Conservation (phyloP, 2,888 invertebrate genomes). For the Parthenolecanium corni region DNA sequence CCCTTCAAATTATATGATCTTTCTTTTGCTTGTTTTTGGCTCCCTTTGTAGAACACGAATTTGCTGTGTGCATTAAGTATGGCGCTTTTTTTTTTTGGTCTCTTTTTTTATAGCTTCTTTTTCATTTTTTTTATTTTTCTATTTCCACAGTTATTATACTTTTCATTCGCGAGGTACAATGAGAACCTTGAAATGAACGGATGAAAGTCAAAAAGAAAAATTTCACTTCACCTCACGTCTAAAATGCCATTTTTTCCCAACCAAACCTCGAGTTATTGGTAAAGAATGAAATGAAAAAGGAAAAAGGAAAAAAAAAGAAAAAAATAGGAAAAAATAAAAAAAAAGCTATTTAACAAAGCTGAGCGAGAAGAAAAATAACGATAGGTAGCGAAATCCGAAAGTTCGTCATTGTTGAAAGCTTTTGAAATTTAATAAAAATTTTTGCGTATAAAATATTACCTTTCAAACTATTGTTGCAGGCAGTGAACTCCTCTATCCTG, state of each 20-base stretch:
- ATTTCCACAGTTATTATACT: background rate
- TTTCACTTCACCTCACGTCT: background rate
- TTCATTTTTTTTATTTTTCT: no score
- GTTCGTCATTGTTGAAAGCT: slow-evolving; percentile 20
- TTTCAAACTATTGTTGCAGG: background rate
- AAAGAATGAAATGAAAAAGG: slow-evolving; percentile 2
- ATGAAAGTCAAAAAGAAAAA: no score
- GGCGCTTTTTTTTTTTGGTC: no score
- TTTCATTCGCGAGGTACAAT: slow-evolving; percentile 11
- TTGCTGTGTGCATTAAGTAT: no score
- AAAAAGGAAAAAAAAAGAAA: no score
- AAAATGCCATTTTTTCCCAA: background rate
- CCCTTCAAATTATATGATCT: no score
- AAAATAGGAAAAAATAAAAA: no score
- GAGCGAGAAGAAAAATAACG: slow-evolving; percentile 20
- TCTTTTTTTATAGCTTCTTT: no score
- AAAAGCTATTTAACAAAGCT: slow-evolving; percentile 24
- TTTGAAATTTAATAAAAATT: slow-evolving; percentile 25
- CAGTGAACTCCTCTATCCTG: background rate
- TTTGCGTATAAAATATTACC: slow-evolving; percentile 11
- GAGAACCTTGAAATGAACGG: slow-evolving; percentile 2
- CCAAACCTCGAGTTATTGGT: background rate
- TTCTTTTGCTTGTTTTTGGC: no score
- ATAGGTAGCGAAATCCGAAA: slow-evolving; percentile 12
- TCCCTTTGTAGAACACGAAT: no score